Evolutionary conservation across 2,113 vertebrate species (phyloP).

Genomic region (Embiotoca jacksoni): DNA sequence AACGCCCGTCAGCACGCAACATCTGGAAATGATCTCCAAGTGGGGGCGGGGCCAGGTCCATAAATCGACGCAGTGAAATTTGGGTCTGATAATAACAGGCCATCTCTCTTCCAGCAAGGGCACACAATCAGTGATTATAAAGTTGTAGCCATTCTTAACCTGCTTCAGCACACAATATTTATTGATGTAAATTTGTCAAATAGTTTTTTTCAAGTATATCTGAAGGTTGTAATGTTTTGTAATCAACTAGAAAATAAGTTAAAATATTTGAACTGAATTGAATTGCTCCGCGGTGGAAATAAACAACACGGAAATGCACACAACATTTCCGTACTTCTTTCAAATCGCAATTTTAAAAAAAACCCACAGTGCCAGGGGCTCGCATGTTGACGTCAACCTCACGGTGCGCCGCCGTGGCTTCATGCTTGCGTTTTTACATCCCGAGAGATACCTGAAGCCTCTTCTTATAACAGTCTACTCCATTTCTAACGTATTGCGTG

Average conservation of each 20-base stretch:
- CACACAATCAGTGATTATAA: conserved; percentile 10
- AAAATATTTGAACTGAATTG: too few species aligned
- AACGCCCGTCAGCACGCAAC: too few species aligned
- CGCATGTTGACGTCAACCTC: neutral
- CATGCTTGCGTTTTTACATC: neutral
- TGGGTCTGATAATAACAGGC: too few species aligned
- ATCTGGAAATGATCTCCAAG: too few species aligned
- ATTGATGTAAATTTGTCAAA: neutral
- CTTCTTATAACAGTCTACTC: neutral
- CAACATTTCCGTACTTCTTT: neutral
- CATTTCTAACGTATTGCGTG: neutral
- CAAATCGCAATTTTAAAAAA: neutral
- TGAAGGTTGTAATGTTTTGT: too few species aligned
- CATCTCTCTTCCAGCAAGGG: neutral
- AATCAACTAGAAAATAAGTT: too few species aligned
- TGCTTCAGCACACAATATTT: neutral
- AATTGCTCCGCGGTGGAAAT: neutral
- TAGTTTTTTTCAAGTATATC: neutral
- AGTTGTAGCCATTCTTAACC: neutral
- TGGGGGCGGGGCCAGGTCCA: too few species aligned
- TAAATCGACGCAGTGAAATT: too few species aligned
- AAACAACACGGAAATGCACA: too few species aligned
- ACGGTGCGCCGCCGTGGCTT: too few species aligned
- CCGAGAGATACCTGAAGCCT: neutral
- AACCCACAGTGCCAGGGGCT: neutral